phyloP scores from a whole-genome alignment of 1,140 invertebrate species.

The Drosophila cardini region DNA sequence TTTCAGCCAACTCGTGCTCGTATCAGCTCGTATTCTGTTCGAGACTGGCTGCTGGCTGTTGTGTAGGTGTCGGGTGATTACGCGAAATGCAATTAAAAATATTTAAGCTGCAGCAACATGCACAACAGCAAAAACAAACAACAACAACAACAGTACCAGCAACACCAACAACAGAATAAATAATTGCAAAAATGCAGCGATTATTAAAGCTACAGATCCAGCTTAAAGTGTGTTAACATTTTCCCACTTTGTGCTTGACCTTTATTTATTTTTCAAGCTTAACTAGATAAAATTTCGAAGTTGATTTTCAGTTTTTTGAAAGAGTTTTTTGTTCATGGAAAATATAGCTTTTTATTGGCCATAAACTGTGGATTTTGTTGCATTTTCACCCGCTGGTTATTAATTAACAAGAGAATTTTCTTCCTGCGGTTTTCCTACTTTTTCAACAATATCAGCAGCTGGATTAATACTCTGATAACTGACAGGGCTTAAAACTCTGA shows the following conservation, averaged over 20 bases:
- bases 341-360: conserved; percentile 60
- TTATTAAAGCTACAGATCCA: conserved; percentile 57
- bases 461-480: conserved; percentile 29
- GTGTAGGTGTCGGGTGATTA: conserved; percentile 78
- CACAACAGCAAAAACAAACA: conserved; percentile 43
- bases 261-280: conserved; percentile 52
- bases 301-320: conserved; percentile 23
- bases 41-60: conserved; percentile 29
- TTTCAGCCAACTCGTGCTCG: conserved; percentile 53
- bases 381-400: conserved; percentile 60
- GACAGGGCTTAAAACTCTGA: neutral
- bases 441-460: conserved; percentile 15
- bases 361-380: conserved; percentile 60
- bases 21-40: conserved; percentile 39
- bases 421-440: conserved; percentile 25
- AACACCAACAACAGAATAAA: conserved; percentile 53
- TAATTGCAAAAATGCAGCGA: conserved; percentile 46
- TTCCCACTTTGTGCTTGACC: conserved; percentile 38
- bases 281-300: conserved; percentile 31
- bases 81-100: conserved; percentile 83
- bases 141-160: conserved; percentile 46
- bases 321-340: neutral
- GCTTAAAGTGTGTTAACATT: conserved; percentile 48
- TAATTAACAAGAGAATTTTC: conserved; percentile 66
- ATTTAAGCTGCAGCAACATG: conserved; percentile 71